These are phyloP conservation scores for Caenorhabditis angaria DNA, from an alignment of 2,888 invertebrate genomes.

Conservation along the genomic window DNA sequence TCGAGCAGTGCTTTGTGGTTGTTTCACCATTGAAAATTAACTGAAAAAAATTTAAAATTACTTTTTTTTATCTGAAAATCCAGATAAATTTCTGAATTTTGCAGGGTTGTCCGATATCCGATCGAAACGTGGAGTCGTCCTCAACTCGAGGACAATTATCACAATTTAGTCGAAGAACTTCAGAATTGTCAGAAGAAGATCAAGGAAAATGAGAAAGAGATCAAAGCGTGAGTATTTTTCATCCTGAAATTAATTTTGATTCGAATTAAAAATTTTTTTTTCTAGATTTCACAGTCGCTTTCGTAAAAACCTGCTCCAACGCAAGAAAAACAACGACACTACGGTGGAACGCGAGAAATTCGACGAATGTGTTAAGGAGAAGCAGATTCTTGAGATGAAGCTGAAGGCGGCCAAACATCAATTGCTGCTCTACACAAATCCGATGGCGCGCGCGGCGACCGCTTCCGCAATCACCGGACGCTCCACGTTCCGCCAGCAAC, in stretches of 20 bases:
- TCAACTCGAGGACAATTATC: slow-evolving; percentile 67
- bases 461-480: slow-evolving; percentile 55
- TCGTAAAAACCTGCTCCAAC: slow-evolving; percentile 40
- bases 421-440: slow-evolving; percentile 64
- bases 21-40: too few species aligned
- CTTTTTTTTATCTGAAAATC: too few species aligned
- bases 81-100: too few species aligned
- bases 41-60: too few species aligned
- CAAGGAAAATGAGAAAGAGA: slow-evolving; percentile 58
- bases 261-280: not conserved
- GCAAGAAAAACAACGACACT: slow-evolving; percentile 31
- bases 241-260: not conserved
- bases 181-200: slow-evolving; percentile 53
- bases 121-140: slow-evolving; percentile 67
- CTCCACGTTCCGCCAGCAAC: slow-evolving; percentile 42
- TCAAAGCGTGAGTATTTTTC: slow-evolving; percentile 45
- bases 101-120: slow-evolving; percentile 48
- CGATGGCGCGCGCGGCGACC: slow-evolving; percentile 55
- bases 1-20: too few species aligned
- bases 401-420: slow-evolving; percentile 66
- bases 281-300: slow-evolving; percentile 56
- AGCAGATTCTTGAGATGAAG: slow-evolving; percentile 50
- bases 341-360: slow-evolving; percentile 46
- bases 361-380: slow-evolving; percentile 45
- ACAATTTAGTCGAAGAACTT: slow-evolving; percentile 48